These are phyloP conservation scores for Branchipolynoe longqiensis DNA, from an alignment of 2,888 invertebrate genomes.

Conservation along the genomic window DNA sequence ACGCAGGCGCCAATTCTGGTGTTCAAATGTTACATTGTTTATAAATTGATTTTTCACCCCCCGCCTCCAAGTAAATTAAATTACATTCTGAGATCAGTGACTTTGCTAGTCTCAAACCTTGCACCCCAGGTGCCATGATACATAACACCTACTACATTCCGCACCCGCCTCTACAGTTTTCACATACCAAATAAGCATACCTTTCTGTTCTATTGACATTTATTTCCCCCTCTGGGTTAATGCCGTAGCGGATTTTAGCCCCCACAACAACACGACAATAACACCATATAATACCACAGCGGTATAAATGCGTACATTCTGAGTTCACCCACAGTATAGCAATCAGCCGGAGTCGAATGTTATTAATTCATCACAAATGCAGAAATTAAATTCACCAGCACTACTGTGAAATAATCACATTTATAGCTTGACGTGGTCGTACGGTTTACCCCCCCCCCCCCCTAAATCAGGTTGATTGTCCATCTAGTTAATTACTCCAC, in stretches of 20 bases:
- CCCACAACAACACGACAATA: background rate
- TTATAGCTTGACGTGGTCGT: constrained; percentile 21
- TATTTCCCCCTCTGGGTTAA: constrained; percentile 9
- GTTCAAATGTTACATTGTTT: no score
- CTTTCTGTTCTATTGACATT: constrained; percentile 1
- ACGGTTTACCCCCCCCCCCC: no score
- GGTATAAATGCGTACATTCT: background rate
- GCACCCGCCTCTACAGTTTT: no score
- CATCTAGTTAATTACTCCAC: background rate
- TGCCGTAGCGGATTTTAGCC: constrained; percentile 20
- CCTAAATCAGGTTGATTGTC: no score
- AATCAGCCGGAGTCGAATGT: constrained; percentile 40
- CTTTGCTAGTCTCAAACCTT: no score
- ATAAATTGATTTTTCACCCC: no score
- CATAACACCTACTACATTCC: no score
- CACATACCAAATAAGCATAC: background rate
- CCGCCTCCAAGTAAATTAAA: no score
- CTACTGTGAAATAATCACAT: constrained; percentile 6
- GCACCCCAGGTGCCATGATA: no score
- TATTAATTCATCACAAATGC: background rate
- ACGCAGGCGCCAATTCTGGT: no score
- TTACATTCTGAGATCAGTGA: no score
- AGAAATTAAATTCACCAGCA: background rate
- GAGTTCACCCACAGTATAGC: constrained; percentile 2
- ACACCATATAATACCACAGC: background rate